Conservation (phyloP, 2,888 invertebrate species). For the Drosophila kambysellisi region DNA sequence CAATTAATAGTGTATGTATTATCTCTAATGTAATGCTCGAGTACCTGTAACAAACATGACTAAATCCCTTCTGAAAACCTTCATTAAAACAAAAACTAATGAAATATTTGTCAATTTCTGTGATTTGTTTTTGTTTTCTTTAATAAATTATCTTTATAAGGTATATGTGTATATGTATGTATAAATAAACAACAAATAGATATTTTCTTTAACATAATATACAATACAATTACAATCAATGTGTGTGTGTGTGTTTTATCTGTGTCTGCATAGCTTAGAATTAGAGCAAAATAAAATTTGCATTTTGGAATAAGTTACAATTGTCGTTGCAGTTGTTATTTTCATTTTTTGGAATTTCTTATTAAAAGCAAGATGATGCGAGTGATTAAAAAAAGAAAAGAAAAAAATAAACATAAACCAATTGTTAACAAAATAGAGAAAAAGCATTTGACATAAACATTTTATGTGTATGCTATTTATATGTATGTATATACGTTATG, state of each 20-base stretch:
- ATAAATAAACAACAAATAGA: conserved; percentile 81
- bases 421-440: conserved; percentile 15
- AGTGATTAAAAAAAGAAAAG: conserved; percentile 21
- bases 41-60: background rate
- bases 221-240: conserved; percentile 71
- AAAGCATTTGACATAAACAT: conserved; percentile 62
- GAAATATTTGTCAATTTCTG: conserved; percentile 22
- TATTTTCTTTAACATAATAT: conserved; percentile 69
- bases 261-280: conserved; percentile 57
- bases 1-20: background rate
- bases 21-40: background rate
- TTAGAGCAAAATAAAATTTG: conserved; percentile 68
- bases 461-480: conserved; percentile 59
- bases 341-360: conserved; percentile 32
- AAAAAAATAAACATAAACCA: conserved; percentile 13
- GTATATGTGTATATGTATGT: conserved; percentile 65
- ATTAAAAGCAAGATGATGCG: conserved; percentile 26
- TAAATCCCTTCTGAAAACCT: no score
- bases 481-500: conserved; percentile 48
- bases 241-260: conserved; percentile 33
- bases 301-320: conserved; percentile 71
- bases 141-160: conserved; percentile 74
- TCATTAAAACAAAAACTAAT: background rate
- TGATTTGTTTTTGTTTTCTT: conserved; percentile 59
- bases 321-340: conserved; percentile 62